These are phyloP conservation scores for Chloromyia formosa DNA, from an alignment of 2,888 invertebrate species.

Conservation along the genomic window DNA sequence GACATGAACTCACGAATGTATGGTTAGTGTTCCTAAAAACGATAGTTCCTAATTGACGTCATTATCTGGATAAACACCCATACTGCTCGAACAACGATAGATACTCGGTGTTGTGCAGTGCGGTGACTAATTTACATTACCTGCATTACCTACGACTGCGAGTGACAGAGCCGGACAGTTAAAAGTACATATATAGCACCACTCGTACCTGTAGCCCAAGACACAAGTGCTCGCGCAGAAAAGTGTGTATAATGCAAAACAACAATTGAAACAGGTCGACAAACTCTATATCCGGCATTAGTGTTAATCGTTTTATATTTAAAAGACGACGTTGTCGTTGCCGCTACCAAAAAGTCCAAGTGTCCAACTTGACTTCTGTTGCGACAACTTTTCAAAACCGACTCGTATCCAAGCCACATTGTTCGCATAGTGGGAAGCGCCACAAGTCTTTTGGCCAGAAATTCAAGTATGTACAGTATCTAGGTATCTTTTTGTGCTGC, in stretches of 20 bases:
- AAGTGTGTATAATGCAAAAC: not conserved
- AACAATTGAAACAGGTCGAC: constrained; percentile 38
- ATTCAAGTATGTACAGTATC: too few relatives aligned
- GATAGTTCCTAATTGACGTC: constrained; percentile 29
- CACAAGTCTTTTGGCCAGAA: too few relatives aligned
- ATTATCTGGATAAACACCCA: constrained; percentile 16
- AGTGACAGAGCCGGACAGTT: not conserved
- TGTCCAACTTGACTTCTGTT: constrained; percentile 18
- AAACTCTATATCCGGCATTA: constrained; percentile 43
- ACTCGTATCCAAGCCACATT: too few relatives aligned
- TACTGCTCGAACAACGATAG: not conserved
- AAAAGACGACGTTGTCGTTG: not conserved
- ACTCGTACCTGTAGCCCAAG: not conserved
- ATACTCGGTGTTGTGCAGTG: too few relatives aligned
- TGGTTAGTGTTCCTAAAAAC: constrained; percentile 15
- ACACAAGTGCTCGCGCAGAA: constrained; percentile 10
- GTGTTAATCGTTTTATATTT: constrained; percentile 13
- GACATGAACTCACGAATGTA: too few relatives aligned
- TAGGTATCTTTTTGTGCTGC: too few relatives aligned
- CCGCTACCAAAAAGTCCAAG: not conserved
- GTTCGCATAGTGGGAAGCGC: too few relatives aligned
- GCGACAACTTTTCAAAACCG: constrained; percentile 7
- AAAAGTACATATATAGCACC: not conserved
- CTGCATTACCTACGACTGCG: too few relatives aligned
- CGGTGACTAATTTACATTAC: too few relatives aligned